Base-by-base conservation (phyloP, 2,888 invertebrate species). In the Hoplodrina blanda region DNA sequence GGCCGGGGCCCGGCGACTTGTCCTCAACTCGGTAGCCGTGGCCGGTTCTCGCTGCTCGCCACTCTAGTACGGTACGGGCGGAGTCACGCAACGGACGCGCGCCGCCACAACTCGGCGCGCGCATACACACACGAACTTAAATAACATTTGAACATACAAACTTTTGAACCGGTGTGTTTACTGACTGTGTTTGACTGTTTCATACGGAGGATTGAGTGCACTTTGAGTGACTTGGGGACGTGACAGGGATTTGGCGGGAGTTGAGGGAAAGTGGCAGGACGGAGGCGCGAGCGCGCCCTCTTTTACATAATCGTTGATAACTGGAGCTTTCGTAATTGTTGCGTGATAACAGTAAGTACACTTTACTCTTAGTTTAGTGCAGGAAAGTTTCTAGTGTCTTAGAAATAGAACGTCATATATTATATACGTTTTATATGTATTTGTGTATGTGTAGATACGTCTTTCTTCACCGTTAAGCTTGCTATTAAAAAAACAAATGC, bases 281-380 rank as follows among this genome's bases (percentile, higher is more conserved):
- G 78, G 87, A 86, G 83, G 89, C 84, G 87, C 87, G 85, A 80
- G 84, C 87, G 89, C 88, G 87, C 89, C 85, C 85, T 84, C 84
- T 89, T 92, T 92, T 92, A 91, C 89, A 89, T 92, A 92, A 93
- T 88, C 85, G 82, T 91, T 92, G 93, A 93, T 94, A 94, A 91
- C 90, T 88, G 89, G 88, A 89, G 88, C 91, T 93, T 92, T 93
- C 89, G 91, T 92, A 91, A 93, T 93, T 89, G 91, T 93, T 91
- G 91, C 91, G 91, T 93, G 94, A 94, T 94, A 95, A 93, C 91
- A 93, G 95, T 95, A 89, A 95, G 95, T 95, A 89, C 86, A 60
- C 59, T 76, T 73, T 84, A 83, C 49, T 17, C 49, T 33, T n/a
- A 44, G 25, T 63, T 19, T 69, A 44, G 84, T 85, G 85, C 84